These are phyloP conservation scores for Oreochromis aureus DNA, from an alignment of 2,113 vertebrate species.

Conservation along the genomic window DNA sequence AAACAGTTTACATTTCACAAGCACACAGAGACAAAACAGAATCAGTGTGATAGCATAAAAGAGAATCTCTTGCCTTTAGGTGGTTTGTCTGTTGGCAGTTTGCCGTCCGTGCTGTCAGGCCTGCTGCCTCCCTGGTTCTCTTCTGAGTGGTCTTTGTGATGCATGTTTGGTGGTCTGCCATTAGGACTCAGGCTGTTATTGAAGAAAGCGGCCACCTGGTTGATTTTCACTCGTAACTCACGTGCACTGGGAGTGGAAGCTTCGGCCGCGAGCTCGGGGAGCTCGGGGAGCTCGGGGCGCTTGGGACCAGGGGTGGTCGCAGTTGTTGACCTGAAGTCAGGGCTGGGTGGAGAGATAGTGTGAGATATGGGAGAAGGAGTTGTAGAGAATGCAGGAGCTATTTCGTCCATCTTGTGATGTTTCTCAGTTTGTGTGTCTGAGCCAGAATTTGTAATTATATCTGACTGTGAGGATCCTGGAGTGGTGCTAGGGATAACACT, in stretches of 20 bases:
- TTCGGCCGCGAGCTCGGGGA: background rate
- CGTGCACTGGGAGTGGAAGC: conserved; percentile 44
- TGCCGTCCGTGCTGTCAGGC: background rate
- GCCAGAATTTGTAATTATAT: background rate
- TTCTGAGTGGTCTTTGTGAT: background rate
- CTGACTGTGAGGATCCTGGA: conserved; percentile 16
- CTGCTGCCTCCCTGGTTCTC: background rate
- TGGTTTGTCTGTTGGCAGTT: background rate
- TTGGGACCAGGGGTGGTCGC: background rate
- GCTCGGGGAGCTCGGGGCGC: background rate
- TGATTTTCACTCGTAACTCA: conserved; percentile 65
- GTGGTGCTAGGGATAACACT: conserved; percentile 8
- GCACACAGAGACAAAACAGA: background rate
- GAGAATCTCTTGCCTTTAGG: conserved; percentile 41
- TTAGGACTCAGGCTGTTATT: conserved; percentile 23
- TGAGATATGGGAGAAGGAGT: background rate
- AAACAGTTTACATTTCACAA: background rate
- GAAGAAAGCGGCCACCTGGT: conserved; percentile 59
- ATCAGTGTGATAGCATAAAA: background rate
- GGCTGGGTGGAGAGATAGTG: background rate
- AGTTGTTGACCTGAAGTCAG: conserved; percentile 19
- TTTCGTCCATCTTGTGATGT: background rate
- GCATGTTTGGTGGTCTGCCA: background rate
- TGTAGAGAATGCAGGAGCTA: background rate
- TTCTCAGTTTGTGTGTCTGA: background rate